Evolutionary conservation across 2,888 invertebrate genomes (phyloP), one percentile per base, ranked within the genome.

Genomic region (Eupithecia centaureata): DNA sequence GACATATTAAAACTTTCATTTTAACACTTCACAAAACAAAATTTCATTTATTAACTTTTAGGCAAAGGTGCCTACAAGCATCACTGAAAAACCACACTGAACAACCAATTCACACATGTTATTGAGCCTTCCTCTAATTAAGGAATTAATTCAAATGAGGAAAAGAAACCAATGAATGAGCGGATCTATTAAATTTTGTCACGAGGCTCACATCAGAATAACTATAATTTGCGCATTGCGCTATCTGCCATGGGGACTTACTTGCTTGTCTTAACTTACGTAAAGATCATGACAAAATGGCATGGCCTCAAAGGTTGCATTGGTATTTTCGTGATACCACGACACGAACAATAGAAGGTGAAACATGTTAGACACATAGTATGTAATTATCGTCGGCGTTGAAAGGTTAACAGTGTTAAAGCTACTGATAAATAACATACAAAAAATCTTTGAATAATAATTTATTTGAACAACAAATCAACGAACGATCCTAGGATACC

Each of bases 391-490:
- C 38, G 58, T 65, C 52, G 15, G 35, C 28, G 58, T 57, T 38
- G 60, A 60, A 67, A 70, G 65, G 67, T 65, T 61, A 64, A 64
- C 8, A 10, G 38, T 42, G 38, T 18, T 42, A 42, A 38, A 38
- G 8, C n/a, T 2, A 47, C 47, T 47, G 18, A 27, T 27, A 27
- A 65, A 42, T 60, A 58, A 67, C 28, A 47, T 28, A 65, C 42
- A 57, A 65, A 73, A 68, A 61, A 60, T 38, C 32, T 59, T 69
- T 65, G 38, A 57, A 38, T 63, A 63, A 72, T 84, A 66, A 72
- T 84, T 88, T 86, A 86, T 87, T 90, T 82, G 71, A 89, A 86
- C 61, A 92, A 81, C 68, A 92, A 83, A 79, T 91, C 90, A 51
- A 91, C 74, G 73, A 92, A 92, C 1, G 92, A 92, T 67, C 89